Percentiles rank a stretch among this genome's conserved stretches.
These are phyloP conservation scores for Aphidoletes aphidimyza DNA, from an alignment of 2,888 invertebrate genomes.

Conservation along the genomic window DNA sequence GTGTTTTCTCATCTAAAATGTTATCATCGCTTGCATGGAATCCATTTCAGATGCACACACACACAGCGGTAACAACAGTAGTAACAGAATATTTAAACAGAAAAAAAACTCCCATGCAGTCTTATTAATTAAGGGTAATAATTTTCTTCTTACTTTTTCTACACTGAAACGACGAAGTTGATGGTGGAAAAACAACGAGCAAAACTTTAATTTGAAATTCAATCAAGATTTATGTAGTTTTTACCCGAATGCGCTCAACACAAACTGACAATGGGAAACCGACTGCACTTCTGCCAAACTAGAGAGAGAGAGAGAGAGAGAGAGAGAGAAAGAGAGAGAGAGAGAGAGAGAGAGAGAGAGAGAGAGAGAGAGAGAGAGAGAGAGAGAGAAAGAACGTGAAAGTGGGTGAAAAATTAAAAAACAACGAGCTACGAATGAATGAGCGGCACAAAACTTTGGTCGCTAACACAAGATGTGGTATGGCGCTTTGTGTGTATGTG, in stretches of 20 bases:
- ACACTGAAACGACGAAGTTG: no score
- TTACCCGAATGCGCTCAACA: conserved; percentile 30
- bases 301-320: background rate
- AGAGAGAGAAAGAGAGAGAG: background rate
- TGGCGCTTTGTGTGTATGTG: no score
- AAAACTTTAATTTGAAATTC: conserved; percentile 45
- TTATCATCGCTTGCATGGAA: background rate
- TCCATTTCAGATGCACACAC: background rate
- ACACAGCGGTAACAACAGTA: background rate
- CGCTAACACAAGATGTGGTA: background rate
- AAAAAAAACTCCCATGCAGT: background rate
- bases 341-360: no score
- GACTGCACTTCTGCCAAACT: no score
- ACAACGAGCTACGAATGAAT: no score
- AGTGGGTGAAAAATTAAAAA: background rate
- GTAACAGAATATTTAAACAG: background rate
- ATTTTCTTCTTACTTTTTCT: conserved; percentile 2
- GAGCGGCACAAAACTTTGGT: background rate
- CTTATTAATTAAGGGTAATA: conserved; percentile 48
- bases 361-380: background rate
- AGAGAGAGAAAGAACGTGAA: background rate
- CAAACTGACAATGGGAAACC: background rate
- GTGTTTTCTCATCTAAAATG: background rate
- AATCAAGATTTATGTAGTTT: conserved; percentile 48
- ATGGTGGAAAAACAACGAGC: background rate